phyloP scores from a whole-genome alignment of 2,888 invertebrate species.

The Lasioglossum leucozonium region DNA sequence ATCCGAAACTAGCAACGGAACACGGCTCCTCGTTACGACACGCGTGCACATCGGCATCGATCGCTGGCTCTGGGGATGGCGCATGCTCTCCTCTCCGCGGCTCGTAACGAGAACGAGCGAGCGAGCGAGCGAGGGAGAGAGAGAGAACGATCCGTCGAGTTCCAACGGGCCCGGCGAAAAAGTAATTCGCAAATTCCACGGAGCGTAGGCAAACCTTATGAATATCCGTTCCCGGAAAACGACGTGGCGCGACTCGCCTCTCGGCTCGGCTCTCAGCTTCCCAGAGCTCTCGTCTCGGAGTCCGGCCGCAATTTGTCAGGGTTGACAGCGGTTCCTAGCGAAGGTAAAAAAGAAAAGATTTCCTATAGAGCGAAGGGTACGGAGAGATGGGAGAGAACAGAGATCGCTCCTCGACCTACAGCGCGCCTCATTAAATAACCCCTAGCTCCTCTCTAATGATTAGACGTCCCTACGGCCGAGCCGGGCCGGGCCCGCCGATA shows the following conservation, averaged over 20 bases:
- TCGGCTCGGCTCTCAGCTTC: not conserved
- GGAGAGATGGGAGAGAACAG: not conserved
- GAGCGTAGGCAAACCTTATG: conserved; percentile 38
- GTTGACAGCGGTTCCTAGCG: conserved; percentile 67
- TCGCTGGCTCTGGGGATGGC: conserved; percentile 29
- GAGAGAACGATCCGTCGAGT: not conserved
- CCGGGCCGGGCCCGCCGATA: conserved; percentile 43
- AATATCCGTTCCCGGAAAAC: conserved; percentile 64
- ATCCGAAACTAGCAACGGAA: conserved; percentile 60
- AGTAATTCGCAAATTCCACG: conserved; percentile 46
- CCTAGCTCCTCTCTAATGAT: conserved; percentile 63
- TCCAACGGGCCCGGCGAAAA: conserved; percentile 9
- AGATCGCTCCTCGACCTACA: conserved; percentile 53
- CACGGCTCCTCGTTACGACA: conserved; percentile 58
- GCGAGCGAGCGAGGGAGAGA: not conserved
- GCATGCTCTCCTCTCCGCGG: conserved; percentile 35
- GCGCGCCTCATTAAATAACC: conserved; percentile 67
- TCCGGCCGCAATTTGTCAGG: conserved; percentile 63
- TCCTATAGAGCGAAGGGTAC: conserved; percentile 20
- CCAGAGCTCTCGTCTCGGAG: not conserved
- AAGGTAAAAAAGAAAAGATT: conserved; percentile 60
- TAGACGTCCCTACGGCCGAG: conserved; percentile 50
- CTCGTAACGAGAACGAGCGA: not conserved
- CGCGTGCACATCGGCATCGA: conserved; percentile 60
- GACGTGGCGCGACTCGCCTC: conserved; percentile 5